Evolutionary conservation across 2,797 vertebrate genomes (phyloP).

Genomic region (Carcharodon carcharias): DNA sequence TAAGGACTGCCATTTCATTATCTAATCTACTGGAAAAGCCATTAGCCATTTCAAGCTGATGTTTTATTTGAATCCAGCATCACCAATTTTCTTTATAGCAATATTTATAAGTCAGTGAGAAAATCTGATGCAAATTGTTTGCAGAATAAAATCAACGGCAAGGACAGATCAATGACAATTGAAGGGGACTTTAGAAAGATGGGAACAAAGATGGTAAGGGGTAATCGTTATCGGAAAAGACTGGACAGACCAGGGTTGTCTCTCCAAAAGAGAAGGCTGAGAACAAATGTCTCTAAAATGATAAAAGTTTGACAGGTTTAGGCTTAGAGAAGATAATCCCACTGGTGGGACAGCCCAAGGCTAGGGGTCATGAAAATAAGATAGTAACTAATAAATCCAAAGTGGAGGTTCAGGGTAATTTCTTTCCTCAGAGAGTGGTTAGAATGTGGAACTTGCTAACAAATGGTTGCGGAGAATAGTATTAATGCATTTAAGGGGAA

Average conservation of each 20-base stretch:
- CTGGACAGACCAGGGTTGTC: neutral
- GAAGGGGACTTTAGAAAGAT: neutral
- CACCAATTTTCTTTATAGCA: constrained; percentile 2
- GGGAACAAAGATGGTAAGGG: neutral
- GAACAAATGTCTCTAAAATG: neutral
- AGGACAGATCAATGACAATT: neutral
- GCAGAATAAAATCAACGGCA: neutral
- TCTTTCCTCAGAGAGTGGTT: neutral
- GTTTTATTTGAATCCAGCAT: neutral
- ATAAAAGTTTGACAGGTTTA: neutral
- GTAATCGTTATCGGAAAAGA: neutral
- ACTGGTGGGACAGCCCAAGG: no score
- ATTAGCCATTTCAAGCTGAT: neutral
- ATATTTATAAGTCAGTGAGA: constrained; percentile 12
- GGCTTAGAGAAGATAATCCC: neutral
- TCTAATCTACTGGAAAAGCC: constrained; percentile 16
- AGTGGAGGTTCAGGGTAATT: neutral
- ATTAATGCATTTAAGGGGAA: neutral
- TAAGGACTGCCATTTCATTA: constrained; percentile 10
- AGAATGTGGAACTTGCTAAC: neutral
- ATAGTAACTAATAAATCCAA: neutral
- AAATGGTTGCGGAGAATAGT: neutral
- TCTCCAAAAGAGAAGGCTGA: neutral
- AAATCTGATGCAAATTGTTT: neutral
- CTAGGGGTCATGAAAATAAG: neutral